Conservation (phyloP, 92 coral and sea anemone genomes). For the Porites rus region DNA sequence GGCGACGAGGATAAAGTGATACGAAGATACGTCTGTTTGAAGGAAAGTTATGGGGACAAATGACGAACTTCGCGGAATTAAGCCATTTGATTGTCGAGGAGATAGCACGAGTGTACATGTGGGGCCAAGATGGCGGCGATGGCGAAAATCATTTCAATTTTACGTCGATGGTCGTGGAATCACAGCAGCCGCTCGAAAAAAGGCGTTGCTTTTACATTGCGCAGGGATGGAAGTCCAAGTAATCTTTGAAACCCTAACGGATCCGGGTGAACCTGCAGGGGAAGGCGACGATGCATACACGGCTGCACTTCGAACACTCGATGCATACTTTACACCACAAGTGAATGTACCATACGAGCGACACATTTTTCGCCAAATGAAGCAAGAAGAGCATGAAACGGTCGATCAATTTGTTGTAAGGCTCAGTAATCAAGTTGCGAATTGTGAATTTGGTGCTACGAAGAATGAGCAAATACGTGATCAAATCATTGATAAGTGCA, state of each 20-base stretch:
- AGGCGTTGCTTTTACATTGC: background rate
- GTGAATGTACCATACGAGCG: slow-evolving; percentile 34
- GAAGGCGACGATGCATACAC: background rate
- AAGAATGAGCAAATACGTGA: slow-evolving; percentile 36
- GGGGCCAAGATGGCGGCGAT: too few species aligned
- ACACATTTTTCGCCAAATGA: too few species aligned
- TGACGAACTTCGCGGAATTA: too few species aligned
- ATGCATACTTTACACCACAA: slow-evolving; percentile 23
- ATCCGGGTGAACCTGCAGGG: slow-evolving; percentile 30
- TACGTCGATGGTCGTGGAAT: too few species aligned
- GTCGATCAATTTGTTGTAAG: slow-evolving; percentile 30
- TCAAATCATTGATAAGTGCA: slow-evolving; percentile 56
- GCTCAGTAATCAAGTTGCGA: slow-evolving; percentile 22
- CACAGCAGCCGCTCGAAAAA: too few species aligned
- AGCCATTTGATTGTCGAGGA: too few species aligned
- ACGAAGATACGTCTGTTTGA: too few species aligned
- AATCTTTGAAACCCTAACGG: slow-evolving; percentile 23
- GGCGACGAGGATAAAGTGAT: too few species aligned
- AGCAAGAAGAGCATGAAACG: too few species aligned
- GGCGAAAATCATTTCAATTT: too few species aligned
- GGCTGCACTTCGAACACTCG: slow-evolving; percentile 33
- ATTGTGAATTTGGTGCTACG: slow-evolving; percentile 8
- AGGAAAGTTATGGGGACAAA: too few species aligned
- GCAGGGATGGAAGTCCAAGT: slow-evolving; percentile 25
- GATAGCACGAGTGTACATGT: too few species aligned